Evolutionary conservation across 2,113 vertebrate genomes (phyloP), one percentile per base, ranked within the genome.

Genomic region (Hydropotes inermis): DNA sequence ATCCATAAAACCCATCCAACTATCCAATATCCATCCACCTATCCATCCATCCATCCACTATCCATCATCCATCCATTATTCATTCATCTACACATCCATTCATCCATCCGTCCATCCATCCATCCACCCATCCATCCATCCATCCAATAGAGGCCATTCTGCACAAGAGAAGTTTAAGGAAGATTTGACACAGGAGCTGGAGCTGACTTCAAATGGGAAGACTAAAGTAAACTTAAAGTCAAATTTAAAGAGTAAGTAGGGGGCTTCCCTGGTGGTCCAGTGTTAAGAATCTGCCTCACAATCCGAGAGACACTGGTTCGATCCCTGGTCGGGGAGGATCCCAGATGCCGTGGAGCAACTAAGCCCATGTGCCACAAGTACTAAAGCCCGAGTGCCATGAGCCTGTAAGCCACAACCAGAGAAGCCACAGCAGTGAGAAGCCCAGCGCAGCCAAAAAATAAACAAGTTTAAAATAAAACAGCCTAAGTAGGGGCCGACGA

Each of bases 311-410:
- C 67, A 12, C 19, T 70, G 67, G n/a, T 23, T 39, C 3, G n/a
- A 23, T 13, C n/a, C 10, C 67, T 39, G n/a, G 19, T 6, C 2
- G 0, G 67, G n/a, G n/a, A 21, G n/a, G 67, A 70, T 3, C 67
- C 67, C 67, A 5, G 19, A 12, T 3, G 67, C 19, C n/a, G 23
- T 3, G 19, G n/a, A 70, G n/a, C n/a, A 12, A 6, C 4, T 36
- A 21, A 67, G 64, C 17, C 16, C 33, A 3, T 6, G 19, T 0
- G n/a, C n/a, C 67, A 12, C 67, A 23, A 11, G 36, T 12, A 23
- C n/a, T 6, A 19, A 1, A 23, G n/a, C 5, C 67, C n/a, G 0
- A 23, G 9, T 1, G 19, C 17, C n/a, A 1, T 3, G 5, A 23
- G 67, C n/a, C 2, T 23, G n/a, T 6, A 19, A 10, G 12, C n/a